phyloP scores from a whole-genome alignment of 2,113 vertebrate species.

The Micronisus gabar region DNA sequence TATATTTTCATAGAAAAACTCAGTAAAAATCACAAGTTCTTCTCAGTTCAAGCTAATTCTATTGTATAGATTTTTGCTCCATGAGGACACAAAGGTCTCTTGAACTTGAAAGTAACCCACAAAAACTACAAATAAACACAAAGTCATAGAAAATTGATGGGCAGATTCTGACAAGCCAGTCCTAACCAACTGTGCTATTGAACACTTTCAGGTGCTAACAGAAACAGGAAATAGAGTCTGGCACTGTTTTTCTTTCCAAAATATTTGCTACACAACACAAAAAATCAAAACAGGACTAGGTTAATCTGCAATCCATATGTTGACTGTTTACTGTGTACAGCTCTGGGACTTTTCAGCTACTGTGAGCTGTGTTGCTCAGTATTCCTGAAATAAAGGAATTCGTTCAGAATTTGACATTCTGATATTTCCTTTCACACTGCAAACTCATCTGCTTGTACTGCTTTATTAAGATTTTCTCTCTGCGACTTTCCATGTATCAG shows the following conservation, averaged over 20 bases:
- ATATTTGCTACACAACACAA: background rate
- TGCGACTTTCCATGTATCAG: background rate
- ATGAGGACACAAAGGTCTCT: background rate
- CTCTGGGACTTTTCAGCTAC: background rate
- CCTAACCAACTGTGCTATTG: background rate
- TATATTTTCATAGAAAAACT: background rate
- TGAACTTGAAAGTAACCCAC: background rate
- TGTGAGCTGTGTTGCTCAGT: background rate
- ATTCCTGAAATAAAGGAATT: background rate
- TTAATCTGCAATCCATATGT: background rate
- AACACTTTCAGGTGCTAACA: background rate
- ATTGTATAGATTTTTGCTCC: background rate
- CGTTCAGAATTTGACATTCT: background rate
- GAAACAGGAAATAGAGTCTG: background rate
- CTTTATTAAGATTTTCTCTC: background rate
- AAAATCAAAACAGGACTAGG: background rate
- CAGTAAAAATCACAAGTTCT: background rate
- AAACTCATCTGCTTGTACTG: background rate
- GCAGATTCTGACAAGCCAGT: background rate
- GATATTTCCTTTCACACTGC: background rate
- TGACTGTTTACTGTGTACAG: background rate
- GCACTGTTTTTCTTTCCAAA: background rate
- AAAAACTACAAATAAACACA: background rate
- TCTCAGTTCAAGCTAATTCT: background rate
- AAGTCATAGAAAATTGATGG: background rate